phyloP scores from a whole-genome alignment of 1,140 invertebrate species.

The Monochamus saltuarius region DNA sequence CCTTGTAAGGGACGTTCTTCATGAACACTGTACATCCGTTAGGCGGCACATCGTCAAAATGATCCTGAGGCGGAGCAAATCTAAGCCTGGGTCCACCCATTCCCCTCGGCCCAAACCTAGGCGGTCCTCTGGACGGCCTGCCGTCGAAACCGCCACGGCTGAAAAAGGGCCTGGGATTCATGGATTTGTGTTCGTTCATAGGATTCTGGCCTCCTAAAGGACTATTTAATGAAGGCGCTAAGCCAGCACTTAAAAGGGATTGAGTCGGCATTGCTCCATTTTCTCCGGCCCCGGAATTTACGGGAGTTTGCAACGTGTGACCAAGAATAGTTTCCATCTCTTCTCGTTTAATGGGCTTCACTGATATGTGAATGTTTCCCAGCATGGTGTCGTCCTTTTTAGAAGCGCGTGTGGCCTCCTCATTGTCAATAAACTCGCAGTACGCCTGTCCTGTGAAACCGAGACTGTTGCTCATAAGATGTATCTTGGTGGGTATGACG shows the following conservation, averaged over 20 bases:
- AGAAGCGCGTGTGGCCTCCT: conserved; percentile 70
- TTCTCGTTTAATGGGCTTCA: conserved; percentile 65
- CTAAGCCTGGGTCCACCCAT: conserved; percentile 12
- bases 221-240: not conserved
- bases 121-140: conserved; percentile 28
- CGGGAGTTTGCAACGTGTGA: conserved; percentile 16
- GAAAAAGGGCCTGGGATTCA: not conserved
- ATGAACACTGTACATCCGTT: conserved; percentile 80
- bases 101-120: conserved; percentile 34
- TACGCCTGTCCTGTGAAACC: conserved; percentile 78
- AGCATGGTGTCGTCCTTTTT: conserved; percentile 69
- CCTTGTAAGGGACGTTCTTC: conserved; percentile 84
- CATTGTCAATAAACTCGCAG: conserved; percentile 73
- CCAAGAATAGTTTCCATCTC: conserved; percentile 53
- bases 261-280: conserved; percentile 6
- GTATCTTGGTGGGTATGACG: conserved; percentile 73
- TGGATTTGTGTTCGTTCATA: not conserved
- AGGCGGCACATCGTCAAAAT: conserved; percentile 57
- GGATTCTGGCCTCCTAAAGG: not conserved
- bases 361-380: conserved; percentile 64
- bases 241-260: not conserved
- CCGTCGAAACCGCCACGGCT: conserved; percentile 3
- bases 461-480: conserved; percentile 69
- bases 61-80: conserved; percentile 12
- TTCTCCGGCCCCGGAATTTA: not conserved